Conservation (phyloP, 2,113 vertebrate species). For the Phylloscopus whistleri region DNA sequence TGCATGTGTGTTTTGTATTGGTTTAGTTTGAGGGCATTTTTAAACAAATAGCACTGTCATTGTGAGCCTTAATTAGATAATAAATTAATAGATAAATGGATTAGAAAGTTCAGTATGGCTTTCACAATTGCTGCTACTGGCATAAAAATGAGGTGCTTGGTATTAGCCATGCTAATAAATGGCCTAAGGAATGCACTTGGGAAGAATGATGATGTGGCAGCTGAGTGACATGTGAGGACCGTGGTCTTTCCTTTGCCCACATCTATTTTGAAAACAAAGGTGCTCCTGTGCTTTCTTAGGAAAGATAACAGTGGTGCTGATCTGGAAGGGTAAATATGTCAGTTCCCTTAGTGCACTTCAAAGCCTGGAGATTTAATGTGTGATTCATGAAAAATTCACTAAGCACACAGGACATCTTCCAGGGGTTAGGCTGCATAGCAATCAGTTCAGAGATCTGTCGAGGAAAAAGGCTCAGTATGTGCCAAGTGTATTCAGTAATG, state of each 20-base stretch:
- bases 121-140: slow-evolving; percentile 15
- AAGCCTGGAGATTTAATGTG: slow-evolving; percentile 40
- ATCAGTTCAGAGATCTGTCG: background rate
- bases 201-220: slow-evolving; percentile 21
- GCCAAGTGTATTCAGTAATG: background rate
- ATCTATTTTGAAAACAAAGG: slow-evolving; percentile 20
- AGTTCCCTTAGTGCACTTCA: slow-evolving; percentile 12
- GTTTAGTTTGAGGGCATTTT: slow-evolving; percentile 75
- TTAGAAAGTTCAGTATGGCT: slow-evolving; percentile 64
- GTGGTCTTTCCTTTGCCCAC: background rate
- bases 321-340: slow-evolving; percentile 43
- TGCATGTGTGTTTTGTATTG: slow-evolving; percentile 61
- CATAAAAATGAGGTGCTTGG: slow-evolving; percentile 46
- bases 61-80: slow-evolving; percentile 76
- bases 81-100: slow-evolving; percentile 82
- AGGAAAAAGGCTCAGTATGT: background rate
- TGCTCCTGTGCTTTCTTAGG: background rate
- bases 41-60: slow-evolving; percentile 74
- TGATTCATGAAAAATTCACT: slow-evolving; percentile 58
- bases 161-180: slow-evolving; percentile 50
- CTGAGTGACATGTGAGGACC: background rate
- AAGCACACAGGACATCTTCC: background rate
- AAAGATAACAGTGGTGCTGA: slow-evolving; percentile 1
- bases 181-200: slow-evolving; percentile 1
- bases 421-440: background rate